Evolutionary conservation across 2,113 vertebrate genomes (phyloP).

Genomic region (Muntiacus muntjak): DNA sequence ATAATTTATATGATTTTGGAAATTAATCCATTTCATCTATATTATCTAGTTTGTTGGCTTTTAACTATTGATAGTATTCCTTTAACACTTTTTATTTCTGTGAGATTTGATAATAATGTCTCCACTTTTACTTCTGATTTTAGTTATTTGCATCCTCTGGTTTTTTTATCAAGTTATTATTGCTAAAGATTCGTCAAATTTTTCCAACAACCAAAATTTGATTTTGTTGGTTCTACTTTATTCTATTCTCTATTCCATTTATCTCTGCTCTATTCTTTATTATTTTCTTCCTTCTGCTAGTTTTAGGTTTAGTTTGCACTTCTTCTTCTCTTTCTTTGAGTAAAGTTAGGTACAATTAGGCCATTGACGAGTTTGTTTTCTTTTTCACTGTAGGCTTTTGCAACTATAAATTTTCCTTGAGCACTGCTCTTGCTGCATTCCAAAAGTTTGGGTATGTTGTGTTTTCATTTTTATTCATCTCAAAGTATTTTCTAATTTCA

Average conservation of each 20-base stretch:
- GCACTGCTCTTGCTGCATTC: neutral
- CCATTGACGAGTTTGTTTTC: neutral
- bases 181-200: neutral
- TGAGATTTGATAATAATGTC: neutral
- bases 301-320: neutral
- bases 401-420: conserved; percentile 8
- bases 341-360: neutral
- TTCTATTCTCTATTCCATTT: neutral
- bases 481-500: conserved; percentile 20
- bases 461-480: conserved; percentile 28
- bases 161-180: neutral
- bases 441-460: neutral
- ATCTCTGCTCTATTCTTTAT: neutral
- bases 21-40: neutral
- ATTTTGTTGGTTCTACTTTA: neutral
- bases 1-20: neutral
- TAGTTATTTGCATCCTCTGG: neutral
- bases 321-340: neutral
- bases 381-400: neutral
- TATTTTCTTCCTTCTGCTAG: neutral
- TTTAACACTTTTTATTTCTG: neutral
- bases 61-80: neutral
- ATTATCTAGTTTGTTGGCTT: neutral
- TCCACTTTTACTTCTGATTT: conserved; percentile 16
- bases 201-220: neutral